A percentile compares a stretch with the other conserved stretches of the same genome.
These are phyloP conservation scores for Phalloptychus januarius DNA, from an alignment of 2,797 vertebrate genomes.

Conservation along the genomic window DNA sequence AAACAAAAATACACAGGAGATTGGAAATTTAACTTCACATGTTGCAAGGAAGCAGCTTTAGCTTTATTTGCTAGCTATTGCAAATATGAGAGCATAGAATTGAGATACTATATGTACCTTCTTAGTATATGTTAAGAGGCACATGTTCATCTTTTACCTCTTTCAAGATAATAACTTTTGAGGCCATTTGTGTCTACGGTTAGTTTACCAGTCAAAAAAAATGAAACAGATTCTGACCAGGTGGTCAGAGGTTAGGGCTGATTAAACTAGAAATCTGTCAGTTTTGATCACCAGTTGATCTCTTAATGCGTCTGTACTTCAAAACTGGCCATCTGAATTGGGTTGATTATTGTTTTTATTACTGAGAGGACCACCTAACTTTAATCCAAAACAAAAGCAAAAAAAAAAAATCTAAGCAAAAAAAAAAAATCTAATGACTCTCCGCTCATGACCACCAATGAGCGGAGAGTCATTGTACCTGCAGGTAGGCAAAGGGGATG, in stretches of 20 bases:
- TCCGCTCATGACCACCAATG: conserved; percentile 99
- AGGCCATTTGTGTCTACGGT: neutral
- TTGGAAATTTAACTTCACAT: conserved; percentile 53
- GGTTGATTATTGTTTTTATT: neutral
- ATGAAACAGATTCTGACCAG: neutral
- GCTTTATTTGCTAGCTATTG: conserved; percentile 18
- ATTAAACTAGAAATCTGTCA: neutral
- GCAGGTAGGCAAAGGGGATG: conserved; percentile 84
- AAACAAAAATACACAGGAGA: conserved; percentile 73
- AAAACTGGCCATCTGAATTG: neutral
- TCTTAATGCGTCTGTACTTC: neutral
- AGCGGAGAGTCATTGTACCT: conserved; percentile 97
- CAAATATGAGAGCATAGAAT: conserved; percentile 4
- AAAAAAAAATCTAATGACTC: too few species aligned
- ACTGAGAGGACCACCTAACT: neutral
- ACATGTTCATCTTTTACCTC: neutral
- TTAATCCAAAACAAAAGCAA: neutral
- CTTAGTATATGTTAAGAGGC: neutral
- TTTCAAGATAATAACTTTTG: neutral
- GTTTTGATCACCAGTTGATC: neutral
- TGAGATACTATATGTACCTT: neutral
- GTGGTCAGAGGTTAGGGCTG: neutral
- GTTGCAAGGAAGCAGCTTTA: conserved; percentile 39
- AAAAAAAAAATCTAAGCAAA: too few species aligned
- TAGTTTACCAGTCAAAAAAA: neutral